Evolutionary conservation across 2,797 vertebrate genomes (phyloP).

Genomic region (Carapus acus): DNA sequence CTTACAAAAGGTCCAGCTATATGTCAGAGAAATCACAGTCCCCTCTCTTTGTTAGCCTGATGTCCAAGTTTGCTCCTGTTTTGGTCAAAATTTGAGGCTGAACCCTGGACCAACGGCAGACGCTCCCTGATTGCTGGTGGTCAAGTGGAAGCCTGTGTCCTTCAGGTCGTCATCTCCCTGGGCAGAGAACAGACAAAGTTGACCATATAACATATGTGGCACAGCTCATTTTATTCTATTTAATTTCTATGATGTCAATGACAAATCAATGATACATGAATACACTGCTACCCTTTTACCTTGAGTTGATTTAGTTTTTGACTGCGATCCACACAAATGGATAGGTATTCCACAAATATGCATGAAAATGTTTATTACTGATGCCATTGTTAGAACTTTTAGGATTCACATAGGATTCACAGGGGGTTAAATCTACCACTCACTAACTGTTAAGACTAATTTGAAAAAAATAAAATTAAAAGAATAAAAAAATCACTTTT

Average conservation of each 20-base stretch:
- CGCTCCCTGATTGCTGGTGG: slow-evolving; percentile 91
- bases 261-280: too few species aligned
- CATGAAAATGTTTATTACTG: slow-evolving; percentile 3
- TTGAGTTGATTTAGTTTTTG: too few species aligned
- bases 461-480: too few species aligned
- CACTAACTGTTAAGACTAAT: too few species aligned
- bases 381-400: too few species aligned
- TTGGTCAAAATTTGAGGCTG: slow-evolving; percentile 89
- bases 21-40: slow-evolving; percentile 35
- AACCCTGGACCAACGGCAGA: slow-evolving; percentile 95
- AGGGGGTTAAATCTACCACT: not conserved
- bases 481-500: too few species aligned
- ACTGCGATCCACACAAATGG: too few species aligned
- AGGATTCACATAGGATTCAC: slow-evolving; percentile 11
- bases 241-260: too few species aligned
- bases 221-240: too few species aligned
- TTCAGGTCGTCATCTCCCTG: slow-evolving; percentile 95
- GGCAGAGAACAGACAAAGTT: slow-evolving; percentile 12
- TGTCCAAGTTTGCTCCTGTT: slow-evolving; percentile 4
- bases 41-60: slow-evolving; percentile 7
- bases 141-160: slow-evolving; percentile 94
- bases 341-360: slow-evolving; percentile 4
- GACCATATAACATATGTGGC: slow-evolving; percentile 11
- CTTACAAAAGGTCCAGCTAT: slow-evolving; percentile 26
- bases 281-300: too few species aligned